Evolutionary conservation across 2,113 vertebrate species (phyloP), one percentile per base, ranked within the genome.

Genomic region (Dascyllus trimaculatus): DNA sequence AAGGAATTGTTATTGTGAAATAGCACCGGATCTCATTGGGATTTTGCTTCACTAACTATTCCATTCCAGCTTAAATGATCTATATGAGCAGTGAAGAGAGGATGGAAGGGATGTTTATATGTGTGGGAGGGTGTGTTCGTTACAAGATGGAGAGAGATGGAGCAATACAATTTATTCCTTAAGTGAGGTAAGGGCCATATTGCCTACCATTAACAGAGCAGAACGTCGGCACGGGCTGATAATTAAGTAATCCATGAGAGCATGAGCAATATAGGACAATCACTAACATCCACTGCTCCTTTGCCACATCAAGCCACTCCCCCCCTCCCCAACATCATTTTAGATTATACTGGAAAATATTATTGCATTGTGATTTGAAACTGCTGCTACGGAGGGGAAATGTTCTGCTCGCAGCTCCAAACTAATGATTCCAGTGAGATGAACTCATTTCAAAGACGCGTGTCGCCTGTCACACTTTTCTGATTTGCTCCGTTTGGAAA

Each of bases 161-260:
- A 90, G 92, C 89, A 93, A 93, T 95, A 90, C 93, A 94, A 94
- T 95, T 93, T 92, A 89, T 93, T 92, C 90, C 85, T 93, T 94
- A 93, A 93, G 93, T 90, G 91, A 93, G 90, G 92, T 88, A 90
- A 89, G 92, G 90, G 88, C 91, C 72, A 89, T 89, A 93, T 93
- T 90, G 88, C 81, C 92, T 80, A 83, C 91, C 93, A 93, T 95
- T 95, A 95, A 93, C 88, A 87, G 78, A 90, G 92, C 89, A 84
- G 81, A 94, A 89, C 82, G 89, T 89, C 89, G 78, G 89, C 93
- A 91, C 88, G 81, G 89, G 71, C 89, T 86, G 91, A 93, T 94
- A 95, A 95, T 95, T 94, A 94, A 95, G 93, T 93, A 93, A 94
- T 93, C 93, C 91, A 92, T 79, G 87, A 93, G 88, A 90, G 92